Percentiles rank a stretch among this genome's conserved stretches.
Conservation (phyloP, 2,888 invertebrate genomes). For the Choristoneura rosaceana region DNA sequence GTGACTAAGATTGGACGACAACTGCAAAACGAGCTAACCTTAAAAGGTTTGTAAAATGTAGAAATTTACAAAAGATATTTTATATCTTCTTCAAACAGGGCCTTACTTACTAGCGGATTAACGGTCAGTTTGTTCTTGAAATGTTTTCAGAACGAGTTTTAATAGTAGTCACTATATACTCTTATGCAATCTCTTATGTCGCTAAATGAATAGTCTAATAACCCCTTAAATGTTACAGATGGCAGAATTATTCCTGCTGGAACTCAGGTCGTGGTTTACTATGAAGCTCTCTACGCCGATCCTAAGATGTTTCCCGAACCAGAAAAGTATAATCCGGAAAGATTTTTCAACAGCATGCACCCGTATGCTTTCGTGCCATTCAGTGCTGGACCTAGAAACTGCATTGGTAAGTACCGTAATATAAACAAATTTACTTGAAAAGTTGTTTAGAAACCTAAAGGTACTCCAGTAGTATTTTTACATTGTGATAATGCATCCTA, state of each 20-base stretch:
- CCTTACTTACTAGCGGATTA: background rate
- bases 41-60: conserved; percentile 48
- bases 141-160: too few relatives aligned
- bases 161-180: background rate
- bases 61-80: background rate
- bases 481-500: too few relatives aligned
- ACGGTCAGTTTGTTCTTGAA: background rate
- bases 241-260: conserved; percentile 54
- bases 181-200: background rate
- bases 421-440: background rate
- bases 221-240: conserved; percentile 47
- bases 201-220: background rate
- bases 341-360: conserved; percentile 52
- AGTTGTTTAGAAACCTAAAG: too few relatives aligned
- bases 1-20: conserved; percentile 56
- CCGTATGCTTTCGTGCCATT: conserved; percentile 55
- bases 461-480: too few relatives aligned
- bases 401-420: conserved; percentile 51
- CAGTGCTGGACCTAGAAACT: conserved; percentile 57
- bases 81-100: background rate
- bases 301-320: conserved; percentile 53
- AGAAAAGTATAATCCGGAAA: conserved; percentile 53
- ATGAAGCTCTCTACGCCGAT: conserved; percentile 52
- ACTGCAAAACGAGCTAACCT: conserved; percentile 51
- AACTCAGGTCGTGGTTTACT: conserved; percentile 53